Evolutionary conservation across 2,888 invertebrate species (phyloP).

Genomic region (Toxonevra muliebris): DNA sequence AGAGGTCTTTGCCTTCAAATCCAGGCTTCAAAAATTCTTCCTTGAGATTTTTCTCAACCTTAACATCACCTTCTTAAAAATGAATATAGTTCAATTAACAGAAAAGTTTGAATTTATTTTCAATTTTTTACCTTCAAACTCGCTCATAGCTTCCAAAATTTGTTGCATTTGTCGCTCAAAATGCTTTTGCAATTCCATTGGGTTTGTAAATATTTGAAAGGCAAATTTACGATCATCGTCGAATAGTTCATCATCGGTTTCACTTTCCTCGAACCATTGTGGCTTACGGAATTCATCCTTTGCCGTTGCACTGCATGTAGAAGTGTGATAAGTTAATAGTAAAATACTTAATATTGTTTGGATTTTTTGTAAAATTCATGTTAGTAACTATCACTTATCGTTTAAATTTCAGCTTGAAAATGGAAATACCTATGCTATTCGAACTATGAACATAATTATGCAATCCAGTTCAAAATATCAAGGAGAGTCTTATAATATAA

Average conservation of each 20-base stretch:
- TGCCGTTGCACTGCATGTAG: conserved; percentile 43
- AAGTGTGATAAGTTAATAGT: too few species aligned
- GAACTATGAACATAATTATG: too few species aligned
- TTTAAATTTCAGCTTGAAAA: too few species aligned
- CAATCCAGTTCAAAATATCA: too few species aligned
- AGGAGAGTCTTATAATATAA: too few species aligned
- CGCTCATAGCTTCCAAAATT: conserved; percentile 67
- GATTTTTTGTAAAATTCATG: too few species aligned
- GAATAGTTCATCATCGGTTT: conserved; percentile 64
- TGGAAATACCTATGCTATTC: too few species aligned
- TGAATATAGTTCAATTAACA: not conserved
- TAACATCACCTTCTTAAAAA: conserved; percentile 46
- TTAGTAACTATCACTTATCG: too few species aligned
- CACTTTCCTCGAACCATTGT: conserved; percentile 64
- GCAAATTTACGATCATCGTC: conserved; percentile 63
- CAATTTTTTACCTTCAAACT: conserved; percentile 50
- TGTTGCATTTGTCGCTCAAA: conserved; percentile 72
- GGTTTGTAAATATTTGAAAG: conserved; percentile 70
- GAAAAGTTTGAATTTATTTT: not conserved
- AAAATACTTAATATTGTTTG: too few species aligned
- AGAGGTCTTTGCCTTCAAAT: conserved; percentile 56
- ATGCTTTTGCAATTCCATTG: conserved; percentile 70
- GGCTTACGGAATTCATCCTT: conserved; percentile 65
- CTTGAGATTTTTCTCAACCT: conserved; percentile 62
- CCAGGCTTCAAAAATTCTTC: conserved; percentile 69